Evolutionary conservation across 2,113 vertebrate genomes (phyloP).

Genomic region (Prionailurus viverrinus): DNA sequence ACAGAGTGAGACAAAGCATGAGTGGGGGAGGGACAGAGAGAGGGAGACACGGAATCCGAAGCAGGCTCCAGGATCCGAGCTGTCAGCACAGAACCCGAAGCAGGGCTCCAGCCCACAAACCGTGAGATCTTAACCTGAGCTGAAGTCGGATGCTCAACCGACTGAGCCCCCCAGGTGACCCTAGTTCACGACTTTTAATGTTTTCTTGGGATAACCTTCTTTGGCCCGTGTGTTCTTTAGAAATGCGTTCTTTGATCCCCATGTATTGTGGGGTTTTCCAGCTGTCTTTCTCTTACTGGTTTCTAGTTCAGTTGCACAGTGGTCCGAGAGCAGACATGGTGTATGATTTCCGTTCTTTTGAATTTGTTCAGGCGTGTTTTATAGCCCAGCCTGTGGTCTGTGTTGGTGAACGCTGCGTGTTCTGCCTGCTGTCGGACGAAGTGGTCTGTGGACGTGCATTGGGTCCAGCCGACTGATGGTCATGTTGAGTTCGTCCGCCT

Average conservation of each 20-base stretch:
- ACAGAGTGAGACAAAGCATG: too few relatives aligned
- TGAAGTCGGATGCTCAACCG: too few relatives aligned
- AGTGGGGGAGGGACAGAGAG: too few relatives aligned
- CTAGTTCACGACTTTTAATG: too few relatives aligned
- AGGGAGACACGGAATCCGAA: too few relatives aligned
- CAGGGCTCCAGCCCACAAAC: too few relatives aligned
- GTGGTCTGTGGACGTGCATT: rapidly evolving
- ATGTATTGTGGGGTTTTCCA: not conserved
- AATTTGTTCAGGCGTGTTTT: not conserved
- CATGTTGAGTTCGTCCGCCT: rapidly evolving
- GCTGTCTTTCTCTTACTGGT: not conserved
- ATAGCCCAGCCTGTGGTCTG: not conserved
- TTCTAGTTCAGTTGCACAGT: not conserved
- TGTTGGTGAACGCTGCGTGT: too few relatives aligned
- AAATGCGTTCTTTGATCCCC: too few relatives aligned
- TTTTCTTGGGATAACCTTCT: not conserved
- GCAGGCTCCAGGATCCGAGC: too few relatives aligned
- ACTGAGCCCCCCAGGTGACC: too few relatives aligned
- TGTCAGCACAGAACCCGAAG: too few relatives aligned
- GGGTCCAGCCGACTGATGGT: rapidly evolving
- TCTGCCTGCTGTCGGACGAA: not conserved
- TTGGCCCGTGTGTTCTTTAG: not conserved
- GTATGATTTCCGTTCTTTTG: rapidly evolving
- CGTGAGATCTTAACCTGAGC: too few relatives aligned
- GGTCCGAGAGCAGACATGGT: rapidly evolving